These are phyloP conservation scores for Marasmarcha lunaedactyla DNA, from an alignment of 2,888 invertebrate species.

Conservation along the genomic window DNA sequence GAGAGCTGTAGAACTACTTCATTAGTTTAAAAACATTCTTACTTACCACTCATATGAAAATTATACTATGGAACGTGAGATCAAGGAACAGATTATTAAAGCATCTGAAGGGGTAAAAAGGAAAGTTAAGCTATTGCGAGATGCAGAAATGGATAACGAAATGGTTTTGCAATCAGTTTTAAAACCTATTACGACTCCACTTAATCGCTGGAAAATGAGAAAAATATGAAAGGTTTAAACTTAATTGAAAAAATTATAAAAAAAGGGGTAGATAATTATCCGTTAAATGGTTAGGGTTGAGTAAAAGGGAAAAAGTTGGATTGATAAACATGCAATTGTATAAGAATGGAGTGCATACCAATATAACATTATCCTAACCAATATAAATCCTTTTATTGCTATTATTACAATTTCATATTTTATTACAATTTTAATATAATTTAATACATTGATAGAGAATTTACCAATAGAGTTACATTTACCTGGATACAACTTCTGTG, in stretches of 20 bases:
- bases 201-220: too few species aligned
- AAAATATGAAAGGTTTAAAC: too few species aligned
- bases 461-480: constrained; percentile 17
- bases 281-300: constrained; percentile 12
- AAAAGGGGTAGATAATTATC: constrained; percentile 4
- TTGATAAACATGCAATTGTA: constrained; percentile 9
- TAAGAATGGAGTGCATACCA: neutral
- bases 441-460: constrained; percentile 12
- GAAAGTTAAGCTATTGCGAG: too few species aligned
- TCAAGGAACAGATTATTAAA: too few species aligned
- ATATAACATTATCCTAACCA: neutral
- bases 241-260: constrained; percentile 22
- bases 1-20: too few species aligned
- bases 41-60: too few species aligned
- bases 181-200: too few species aligned
- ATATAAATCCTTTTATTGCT: constrained; percentile 23
- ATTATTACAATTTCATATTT: constrained; percentile 22
- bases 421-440: constrained; percentile 1
- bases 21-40: too few species aligned
- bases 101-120: too few species aligned
- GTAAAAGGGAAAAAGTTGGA: constrained; percentile 14
- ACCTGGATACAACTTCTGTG: constrained; percentile 22
- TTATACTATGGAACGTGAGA: too few species aligned
- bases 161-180: too few species aligned
- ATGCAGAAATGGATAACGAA: too few species aligned